Evolutionary conservation across 2,113 vertebrate genomes (phyloP).

Genomic region (Podarcis muralis): DNA sequence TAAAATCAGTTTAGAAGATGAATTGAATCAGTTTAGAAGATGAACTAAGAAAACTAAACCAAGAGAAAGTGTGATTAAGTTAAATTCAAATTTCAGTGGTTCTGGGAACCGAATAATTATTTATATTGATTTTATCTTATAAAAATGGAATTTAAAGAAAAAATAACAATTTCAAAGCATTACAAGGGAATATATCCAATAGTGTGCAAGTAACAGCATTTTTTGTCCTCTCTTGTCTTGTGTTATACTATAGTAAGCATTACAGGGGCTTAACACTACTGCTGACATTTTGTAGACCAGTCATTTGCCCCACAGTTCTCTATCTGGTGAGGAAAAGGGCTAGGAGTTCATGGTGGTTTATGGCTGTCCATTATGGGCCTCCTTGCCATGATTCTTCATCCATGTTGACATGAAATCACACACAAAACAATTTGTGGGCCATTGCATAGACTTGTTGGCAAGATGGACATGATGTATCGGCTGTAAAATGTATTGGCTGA

Average conservation of each 20-base stretch:
- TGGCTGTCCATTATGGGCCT: not conserved
- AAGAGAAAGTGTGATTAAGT: not conserved
- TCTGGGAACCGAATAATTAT: not conserved
- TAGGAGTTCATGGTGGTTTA: not conserved
- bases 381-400: not conserved
- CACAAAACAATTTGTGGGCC: not conserved
- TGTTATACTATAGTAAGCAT: too few species aligned
- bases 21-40: not conserved
- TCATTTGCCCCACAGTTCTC: not conserved
- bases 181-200: not conserved
- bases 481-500: not conserved
- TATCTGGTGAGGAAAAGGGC: not conserved
- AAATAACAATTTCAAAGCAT: not conserved
- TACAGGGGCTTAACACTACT: not conserved
- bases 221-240: too few species aligned
- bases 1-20: not conserved
- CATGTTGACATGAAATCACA: not conserved
- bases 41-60: not conserved
- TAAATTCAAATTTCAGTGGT: not conserved
- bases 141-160: not conserved
- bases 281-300: not conserved
- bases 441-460: not conserved
- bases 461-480: not conserved
- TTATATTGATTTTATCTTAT: not conserved
- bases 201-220: too few species aligned